Evolutionary conservation across 2,797 vertebrate species (phyloP).

Genomic region (Masticophis lateralis): DNA sequence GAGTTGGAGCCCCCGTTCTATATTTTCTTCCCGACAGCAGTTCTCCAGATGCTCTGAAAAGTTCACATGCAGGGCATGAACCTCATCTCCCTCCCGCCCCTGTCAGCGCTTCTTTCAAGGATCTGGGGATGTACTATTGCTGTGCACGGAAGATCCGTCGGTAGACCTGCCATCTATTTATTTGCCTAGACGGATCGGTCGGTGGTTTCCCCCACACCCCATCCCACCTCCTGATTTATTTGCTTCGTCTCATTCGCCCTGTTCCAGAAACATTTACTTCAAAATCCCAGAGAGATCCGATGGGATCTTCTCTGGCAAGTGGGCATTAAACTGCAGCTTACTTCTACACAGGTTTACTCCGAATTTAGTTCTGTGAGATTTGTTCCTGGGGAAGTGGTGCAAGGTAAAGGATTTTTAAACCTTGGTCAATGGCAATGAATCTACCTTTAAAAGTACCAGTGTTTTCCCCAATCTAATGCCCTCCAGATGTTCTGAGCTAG

Average conservation of each 20-base stretch:
- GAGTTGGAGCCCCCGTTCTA: not conserved
- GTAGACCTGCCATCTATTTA: not conserved
- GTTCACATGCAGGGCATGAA: not conserved
- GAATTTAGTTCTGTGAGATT: not conserved
- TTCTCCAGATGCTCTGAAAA: not conserved
- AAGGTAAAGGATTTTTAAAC: not conserved
- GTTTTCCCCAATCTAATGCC: not conserved
- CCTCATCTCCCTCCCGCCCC: not conserved
- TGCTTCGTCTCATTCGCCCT: not conserved
- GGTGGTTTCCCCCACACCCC: too few relatives aligned
- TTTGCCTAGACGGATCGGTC: not conserved
- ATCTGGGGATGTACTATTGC: not conserved
- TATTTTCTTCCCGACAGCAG: not conserved
- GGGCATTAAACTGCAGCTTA: not conserved
- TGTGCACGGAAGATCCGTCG: not conserved
- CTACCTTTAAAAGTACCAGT: not conserved
- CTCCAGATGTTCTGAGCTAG: not conserved
- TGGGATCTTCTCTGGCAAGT: not conserved
- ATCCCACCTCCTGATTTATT: not conserved
- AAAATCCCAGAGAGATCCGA: not conserved
- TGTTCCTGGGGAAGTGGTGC: not conserved
- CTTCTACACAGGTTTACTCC: conserved; percentile 16
- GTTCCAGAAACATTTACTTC: not conserved
- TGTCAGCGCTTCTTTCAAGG: not conserved
- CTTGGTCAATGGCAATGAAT: not conserved